Base-by-base conservation (phyloP, 2,113 vertebrate species). In the Eudyptes chrysolophus region DNA sequence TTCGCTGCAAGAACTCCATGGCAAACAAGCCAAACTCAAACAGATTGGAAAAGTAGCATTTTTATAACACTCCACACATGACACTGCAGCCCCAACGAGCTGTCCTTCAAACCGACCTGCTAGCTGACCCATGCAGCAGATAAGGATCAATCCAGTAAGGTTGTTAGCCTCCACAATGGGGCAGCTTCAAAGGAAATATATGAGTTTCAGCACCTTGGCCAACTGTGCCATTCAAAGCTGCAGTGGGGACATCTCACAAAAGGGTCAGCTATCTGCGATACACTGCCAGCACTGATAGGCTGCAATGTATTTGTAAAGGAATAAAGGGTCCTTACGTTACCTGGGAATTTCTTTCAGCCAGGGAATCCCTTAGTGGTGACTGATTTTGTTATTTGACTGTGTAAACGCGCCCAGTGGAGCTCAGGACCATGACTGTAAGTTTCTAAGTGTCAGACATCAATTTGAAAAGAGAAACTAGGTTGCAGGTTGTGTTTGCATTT, bases 331-430 rank as follows among this genome's bases (percentile, higher is more conserved):
- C 75, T 90, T 74, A 72, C 1, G 1, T 77, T 92, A 95, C 82
- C 87, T 84, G 89, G 92, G 94, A 85, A 66, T 90, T 86, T 92
- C 84, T 87, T 95, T 92, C 88, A 86, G 85, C 32, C 81, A 70
- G 81, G 93, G 94, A 94, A 81, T 52, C 78, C 95, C 89, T 76
- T 17, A 49, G n/a, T 10, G 38, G 40, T 38, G 74, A 87, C 34
- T 83, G 71, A 92, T 89, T 87, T 81, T 3, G 1, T 90, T 16
- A 60, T 92, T 70, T 70, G 64, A 44, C 69, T 29, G 36, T 29
- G 44, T 16, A 87, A 90, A 71, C 0, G 6, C 34, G 48, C 36
- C 87, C 24, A 16, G 11, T 1, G 18, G 42, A 79, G 68, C 60
- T 93, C 14, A 6, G 71, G 34, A 32, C n/a, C 8, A 9, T 4